These are phyloP conservation scores for Thysanoteuthis rhombus DNA, from an alignment of 2,888 invertebrate species.

Conservation along the genomic window DNA sequence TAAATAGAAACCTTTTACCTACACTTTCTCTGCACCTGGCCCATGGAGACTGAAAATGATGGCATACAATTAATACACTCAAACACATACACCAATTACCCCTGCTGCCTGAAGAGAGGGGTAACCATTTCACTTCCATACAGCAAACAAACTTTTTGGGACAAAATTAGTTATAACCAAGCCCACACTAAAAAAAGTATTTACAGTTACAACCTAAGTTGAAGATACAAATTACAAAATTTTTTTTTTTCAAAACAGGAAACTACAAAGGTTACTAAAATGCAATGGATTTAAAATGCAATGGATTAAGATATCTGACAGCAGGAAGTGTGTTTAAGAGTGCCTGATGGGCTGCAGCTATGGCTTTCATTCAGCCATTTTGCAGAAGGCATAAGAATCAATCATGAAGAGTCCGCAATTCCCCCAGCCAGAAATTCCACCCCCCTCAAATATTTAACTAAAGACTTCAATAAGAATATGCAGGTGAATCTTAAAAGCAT, in stretches of 20 bases:
- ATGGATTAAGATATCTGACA: neutral
- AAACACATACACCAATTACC: neutral
- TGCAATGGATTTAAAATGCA: neutral
- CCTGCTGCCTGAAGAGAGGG: neutral
- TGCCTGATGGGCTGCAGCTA: neutral
- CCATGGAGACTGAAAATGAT: conserved; percentile 27
- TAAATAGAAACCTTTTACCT: conserved; percentile 30
- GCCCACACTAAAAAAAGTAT: neutral
- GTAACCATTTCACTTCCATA: neutral
- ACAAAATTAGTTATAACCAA: neutral
- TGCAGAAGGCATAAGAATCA: neutral
- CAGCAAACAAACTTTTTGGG: neutral
- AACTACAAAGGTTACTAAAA: neutral
- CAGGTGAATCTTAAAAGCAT: neutral
- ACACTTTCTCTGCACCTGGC: conserved; percentile 28
- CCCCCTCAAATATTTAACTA: neutral
- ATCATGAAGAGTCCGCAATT: neutral
- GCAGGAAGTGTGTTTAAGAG: neutral
- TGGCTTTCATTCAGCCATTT: neutral
- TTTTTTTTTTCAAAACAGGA: neutral
- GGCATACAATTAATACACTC: conserved; percentile 22
- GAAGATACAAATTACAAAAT: neutral
- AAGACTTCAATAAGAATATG: neutral
- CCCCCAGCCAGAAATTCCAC: neutral
- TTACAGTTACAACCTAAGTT: conserved; percentile 12